Base-by-base conservation (phyloP, 2,113 vertebrate species). In the Grallaria varia region DNA sequence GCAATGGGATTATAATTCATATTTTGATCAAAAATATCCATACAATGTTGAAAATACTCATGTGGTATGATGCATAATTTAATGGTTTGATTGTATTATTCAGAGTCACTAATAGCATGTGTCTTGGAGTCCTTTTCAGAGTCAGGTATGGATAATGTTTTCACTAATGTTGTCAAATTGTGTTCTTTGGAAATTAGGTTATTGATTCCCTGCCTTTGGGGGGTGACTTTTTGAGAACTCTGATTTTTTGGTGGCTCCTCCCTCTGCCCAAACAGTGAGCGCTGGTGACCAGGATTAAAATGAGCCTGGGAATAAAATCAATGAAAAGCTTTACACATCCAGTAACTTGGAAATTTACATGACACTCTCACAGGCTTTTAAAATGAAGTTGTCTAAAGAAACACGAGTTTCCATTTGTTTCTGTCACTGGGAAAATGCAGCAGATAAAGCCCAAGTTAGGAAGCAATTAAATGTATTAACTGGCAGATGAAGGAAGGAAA, bases 391-490 rank as follows among this genome's bases (percentile, higher is more conserved):
- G 50, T 50, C 33, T 84, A 2, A 2, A 71, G 47, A 40, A 95
- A 72, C 2, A 1, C 92, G 87, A 69, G 50, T 75, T 78, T 67
- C 84, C 72, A 83, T 96, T 88, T 66, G 23, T 74, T 89, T 89
- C 71, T 90, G 21, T 91, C 85, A 21, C 67, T 81, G 62, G 63
- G 82, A 92, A 94, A 93, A 93, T 45, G 52, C 47, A 80, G 72
- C 60, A 77, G 74, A 67, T 33, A 33, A 82, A 87, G 66, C 89
- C 45, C 74, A 82, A 90, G 76, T 8, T n/a, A 50, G 73, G 66
- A 90, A 53, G 31, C 86, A 95, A 88, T 95, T 94, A 66, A 89
- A 62, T 78, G 31, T 56, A 64, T 90, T 95, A 24, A 35, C 33
- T n/a, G 25, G 39, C 56, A 79, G 40, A 17, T 85, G 87, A 96